Evolutionary conservation across 2,797 vertebrate species (phyloP), one percentile per base, ranked within the genome.

Genomic region (Sebastes itinus): DNA sequence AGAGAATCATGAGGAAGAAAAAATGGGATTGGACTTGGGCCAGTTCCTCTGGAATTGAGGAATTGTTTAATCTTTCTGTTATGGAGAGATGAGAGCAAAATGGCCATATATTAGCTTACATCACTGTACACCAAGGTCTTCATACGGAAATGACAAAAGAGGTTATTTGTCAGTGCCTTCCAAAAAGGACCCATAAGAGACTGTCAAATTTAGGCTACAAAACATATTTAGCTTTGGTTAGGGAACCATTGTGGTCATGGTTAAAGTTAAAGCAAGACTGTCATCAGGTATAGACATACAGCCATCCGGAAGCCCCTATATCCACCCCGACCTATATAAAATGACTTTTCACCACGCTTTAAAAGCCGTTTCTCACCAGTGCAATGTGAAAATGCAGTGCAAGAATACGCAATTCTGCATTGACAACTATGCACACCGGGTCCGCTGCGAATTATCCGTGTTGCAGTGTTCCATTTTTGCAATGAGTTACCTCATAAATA

Each of bases 11-110:
- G 7, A 56, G 59, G 54, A 69, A n/a, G 69, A 46, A 78, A 81
- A 84, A 84, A 84, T 72, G 28, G 49, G 64, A 81, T 66, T 80
- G 63, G 75, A 87, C 69, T 82, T 61, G 35, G 62, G 67, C 85
- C 75, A 78, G 74, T 78, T 76, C 33, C 56, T 60, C 38, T 72
- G 78, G 72, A 87, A 78, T 66, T 70, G 78, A 86, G 49, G 71
- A 78, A 78, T 56, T 54, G 68, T 85, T 88, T 35, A 54, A 84
- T 88, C 72, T 90, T 81, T 78, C 60, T 61, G 25, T 74, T 60
- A 60, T 25, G n/a, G 38, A 77, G 61, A 75, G 65, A 87, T 30
- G 30, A 76, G 33, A 77, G 59, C 16, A 78, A 81, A 87, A 64
- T 76, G 22, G 65, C 8, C 14, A 55, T 64, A 63, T 86, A 84